A percentile compares a stretch with the other conserved stretches of the same genome.
Evolutionary conservation across 2,888 invertebrate species (phyloP).

Genomic region (Branchinecta sandiegonensis): DNA sequence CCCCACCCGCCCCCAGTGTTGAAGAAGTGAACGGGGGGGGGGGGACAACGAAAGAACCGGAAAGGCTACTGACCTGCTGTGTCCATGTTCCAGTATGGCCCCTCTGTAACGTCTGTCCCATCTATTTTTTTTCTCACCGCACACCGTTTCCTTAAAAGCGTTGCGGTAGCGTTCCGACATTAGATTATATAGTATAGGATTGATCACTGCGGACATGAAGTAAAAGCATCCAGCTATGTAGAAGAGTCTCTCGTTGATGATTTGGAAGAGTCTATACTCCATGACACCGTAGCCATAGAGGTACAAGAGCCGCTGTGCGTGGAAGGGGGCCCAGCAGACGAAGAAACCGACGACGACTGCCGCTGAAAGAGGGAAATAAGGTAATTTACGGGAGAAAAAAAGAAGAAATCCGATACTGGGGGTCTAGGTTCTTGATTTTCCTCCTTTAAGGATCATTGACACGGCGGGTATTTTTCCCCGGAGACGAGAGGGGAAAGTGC

Average conservation of each 20-base stretch:
- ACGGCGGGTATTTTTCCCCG: too few relatives aligned
- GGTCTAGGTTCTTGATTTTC: too few relatives aligned
- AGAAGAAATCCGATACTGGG: too few relatives aligned
- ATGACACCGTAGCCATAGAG: constrained; percentile 42
- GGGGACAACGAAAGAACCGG: too few relatives aligned
- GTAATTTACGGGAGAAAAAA: too few relatives aligned
- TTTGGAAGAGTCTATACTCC: constrained; percentile 36
- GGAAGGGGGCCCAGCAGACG: constrained; percentile 92
- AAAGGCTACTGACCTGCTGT: too few relatives aligned
- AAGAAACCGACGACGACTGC: constrained; percentile 88
- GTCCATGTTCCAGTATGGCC: too few relatives aligned
- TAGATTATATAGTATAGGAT: constrained; percentile 71
- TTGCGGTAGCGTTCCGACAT: constrained; percentile 61
- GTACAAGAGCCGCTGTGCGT: constrained; percentile 72
- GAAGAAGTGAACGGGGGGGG: too few relatives aligned
- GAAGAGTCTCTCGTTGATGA: constrained; percentile 62
- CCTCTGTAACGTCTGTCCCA: neutral
- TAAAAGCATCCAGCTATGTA: constrained; percentile 64
- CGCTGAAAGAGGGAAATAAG: constrained; percentile 43
- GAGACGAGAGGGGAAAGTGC: too few relatives aligned
- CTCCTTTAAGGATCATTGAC: too few relatives aligned
- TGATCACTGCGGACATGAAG: constrained; percentile 65
- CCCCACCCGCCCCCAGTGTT: too few relatives aligned
- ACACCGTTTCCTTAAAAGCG: constrained; percentile 59
- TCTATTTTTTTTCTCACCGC: constrained; percentile 30